Evolutionary conservation across 2,113 vertebrate species (phyloP).

Genomic region (Lichenostomus cassidix): DNA sequence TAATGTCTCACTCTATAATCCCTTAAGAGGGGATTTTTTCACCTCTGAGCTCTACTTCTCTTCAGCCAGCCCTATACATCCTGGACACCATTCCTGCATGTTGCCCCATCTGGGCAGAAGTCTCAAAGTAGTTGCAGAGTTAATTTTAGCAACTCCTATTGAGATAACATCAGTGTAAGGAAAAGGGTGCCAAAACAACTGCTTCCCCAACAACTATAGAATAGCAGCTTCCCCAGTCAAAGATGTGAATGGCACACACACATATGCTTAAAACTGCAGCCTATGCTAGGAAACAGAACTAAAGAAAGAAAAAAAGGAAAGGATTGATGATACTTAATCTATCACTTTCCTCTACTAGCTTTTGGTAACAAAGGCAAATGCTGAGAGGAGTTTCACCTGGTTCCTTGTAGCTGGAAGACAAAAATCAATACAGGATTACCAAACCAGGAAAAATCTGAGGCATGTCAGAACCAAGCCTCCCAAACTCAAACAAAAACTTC

Average conservation of each 20-base stretch:
- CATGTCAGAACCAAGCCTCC: not conserved
- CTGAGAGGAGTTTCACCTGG: not conserved
- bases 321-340: not conserved
- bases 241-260: not conserved
- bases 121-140: not conserved
- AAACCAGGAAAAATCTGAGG: not conserved
- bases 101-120: not conserved
- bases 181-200: not conserved
- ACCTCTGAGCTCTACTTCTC: not conserved
- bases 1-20: not conserved
- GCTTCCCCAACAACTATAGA: not conserved
- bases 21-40: not conserved
- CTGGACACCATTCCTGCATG: not conserved
- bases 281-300: not conserved
- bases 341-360: not conserved
- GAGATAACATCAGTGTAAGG: not conserved
- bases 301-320: not conserved
- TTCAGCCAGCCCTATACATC: not conserved
- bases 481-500: not conserved
- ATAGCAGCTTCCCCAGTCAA: not conserved
- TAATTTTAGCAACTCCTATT: not conserved
- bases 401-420: not conserved
- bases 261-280: not conserved
- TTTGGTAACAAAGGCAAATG: not conserved
- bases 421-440: not conserved